Base-by-base conservation (phyloP, 2,113 vertebrate species). In the Charina bottae region DNA sequence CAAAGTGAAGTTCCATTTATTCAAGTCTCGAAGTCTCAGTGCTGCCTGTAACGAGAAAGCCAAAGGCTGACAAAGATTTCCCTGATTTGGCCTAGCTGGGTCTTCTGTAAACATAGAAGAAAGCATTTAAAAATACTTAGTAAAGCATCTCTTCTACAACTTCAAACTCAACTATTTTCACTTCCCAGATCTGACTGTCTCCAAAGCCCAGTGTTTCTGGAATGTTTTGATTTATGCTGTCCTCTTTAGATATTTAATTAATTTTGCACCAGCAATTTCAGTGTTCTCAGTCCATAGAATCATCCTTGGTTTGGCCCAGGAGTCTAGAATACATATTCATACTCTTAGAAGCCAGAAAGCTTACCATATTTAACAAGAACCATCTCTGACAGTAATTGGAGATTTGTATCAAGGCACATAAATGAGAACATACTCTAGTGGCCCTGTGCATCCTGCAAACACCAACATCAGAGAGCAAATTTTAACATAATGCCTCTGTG, bases 311-410 rank as follows among this genome's bases (percentile, higher is more conserved):
- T 87, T 89, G 59, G 95, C 97, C 96, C 97, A 83, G 96, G 97
- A 97, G 97, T 96, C 96, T 94, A 95, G 96, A 97, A 97, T 94
- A 95, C 95, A 97, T 96, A 96, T 97, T 95, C 96, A 94, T 95
- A 92, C 87, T 94, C 94, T 97, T 87, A 96, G 96, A 98, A 97
- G 95, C 96, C 93, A 64, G 93, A 94, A 64, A 94, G 96, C 94
- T 97, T 96, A 95, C 96, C 94, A 95, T 97, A 97, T 97, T 97
- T 97, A 98, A 98, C 96, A 97, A 96, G 97, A 97, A 97, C 94
- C 93, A 93, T 96, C 96, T 96, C 96, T 98, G 97, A 97, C 97
- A 98, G 97, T 97, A 98, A 97, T 96, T 98, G 97, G 97, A 96
- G 93, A 96, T 97, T 96, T 0, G 0, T 96, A 97, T 96, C 97